phyloP scores from a whole-genome alignment of 2,113 vertebrate genomes.

The Bujurquina vittata region DNA sequence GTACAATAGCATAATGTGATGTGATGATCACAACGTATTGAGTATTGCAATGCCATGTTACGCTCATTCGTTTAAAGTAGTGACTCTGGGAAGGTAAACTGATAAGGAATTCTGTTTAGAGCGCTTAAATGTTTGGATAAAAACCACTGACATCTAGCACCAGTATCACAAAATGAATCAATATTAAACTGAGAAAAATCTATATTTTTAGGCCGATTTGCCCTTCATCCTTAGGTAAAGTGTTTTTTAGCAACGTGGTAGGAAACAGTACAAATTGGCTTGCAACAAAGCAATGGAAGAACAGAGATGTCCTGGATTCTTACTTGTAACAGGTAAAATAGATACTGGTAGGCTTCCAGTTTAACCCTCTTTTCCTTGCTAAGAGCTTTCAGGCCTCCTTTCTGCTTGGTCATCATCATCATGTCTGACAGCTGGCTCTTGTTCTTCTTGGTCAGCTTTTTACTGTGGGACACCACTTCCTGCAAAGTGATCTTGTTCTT shows the following conservation, averaged over 20 bases:
- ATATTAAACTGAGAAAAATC: background rate
- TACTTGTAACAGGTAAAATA: conserved; percentile 96
- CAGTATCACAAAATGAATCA: background rate
- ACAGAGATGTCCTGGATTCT: background rate
- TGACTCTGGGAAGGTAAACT: background rate
- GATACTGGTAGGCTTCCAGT: conserved; percentile 94
- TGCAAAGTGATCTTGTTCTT: conserved; percentile 98
- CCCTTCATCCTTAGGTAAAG: background rate
- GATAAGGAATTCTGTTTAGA: background rate
- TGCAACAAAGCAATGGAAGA: background rate
- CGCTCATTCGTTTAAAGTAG: background rate
- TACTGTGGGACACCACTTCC: conserved; percentile 99
- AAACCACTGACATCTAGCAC: background rate
- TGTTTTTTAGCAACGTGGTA: background rate
- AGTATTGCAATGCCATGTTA: background rate
- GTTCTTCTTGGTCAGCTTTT: conserved; percentile 98
- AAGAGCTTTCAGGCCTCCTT: conserved; percentile 93
- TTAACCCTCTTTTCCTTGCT: conserved; percentile 98
- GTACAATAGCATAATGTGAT: background rate
- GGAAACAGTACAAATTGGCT: background rate
- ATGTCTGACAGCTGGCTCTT: conserved; percentile 94
- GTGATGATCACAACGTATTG: too few species aligned
- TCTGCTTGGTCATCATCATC: conserved; percentile 98
- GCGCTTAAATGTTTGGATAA: too few species aligned
- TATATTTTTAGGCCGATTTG: background rate